Evolutionary conservation across 2,888 invertebrate species (phyloP), one percentile per base, ranked within the genome.

Genomic region (Sinelater perroti): DNA sequence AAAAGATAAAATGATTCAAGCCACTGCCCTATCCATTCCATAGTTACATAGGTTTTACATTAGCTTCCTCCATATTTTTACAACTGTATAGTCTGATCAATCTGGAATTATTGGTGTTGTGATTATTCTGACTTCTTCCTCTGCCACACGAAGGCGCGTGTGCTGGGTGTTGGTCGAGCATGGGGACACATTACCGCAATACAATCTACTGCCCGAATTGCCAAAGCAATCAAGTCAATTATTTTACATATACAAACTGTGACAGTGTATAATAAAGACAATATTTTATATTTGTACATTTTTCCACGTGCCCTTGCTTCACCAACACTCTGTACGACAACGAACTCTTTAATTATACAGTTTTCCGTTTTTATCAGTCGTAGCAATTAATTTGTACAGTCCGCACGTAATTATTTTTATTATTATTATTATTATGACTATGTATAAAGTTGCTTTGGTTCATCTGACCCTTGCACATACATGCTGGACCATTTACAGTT

Each of bases 1-100:
- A 40, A 52, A 56, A 49, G 13, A 46, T 4, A 40, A 49, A 42
- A 52, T 45, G 45, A 31, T 56, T 45, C 24, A 52, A 57, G 56
- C 62, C 67, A 72, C 72, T 71, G 70, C 69, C 72, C 67, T 64
- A 62, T 69, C 68, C 72, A 72, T 72, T 72, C 72, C 72, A 70
- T 70, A 69, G 66, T 62, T 61, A 49, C 45, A 51, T 60, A 56
- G 49, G 45, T 54, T 57, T 53, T 51, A 60, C 56, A 52, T 26
- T 55, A 55, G 46, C 55, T 59, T 59, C 59, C 51, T 42, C 31
- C 60, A 60, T 60, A 60, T 51, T 55, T 59, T 55, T 55, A 55
- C 54, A 60, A 46, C 36, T 50, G 42, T 60, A 59, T 50, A 55
- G 59, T 50, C 45, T 51, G 42, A 57, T 42, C 11, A 21, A 28